These are phyloP conservation scores for Drosophila bunnanda DNA, from an alignment of 2,888 invertebrate genomes.

Conservation along the genomic window DNA sequence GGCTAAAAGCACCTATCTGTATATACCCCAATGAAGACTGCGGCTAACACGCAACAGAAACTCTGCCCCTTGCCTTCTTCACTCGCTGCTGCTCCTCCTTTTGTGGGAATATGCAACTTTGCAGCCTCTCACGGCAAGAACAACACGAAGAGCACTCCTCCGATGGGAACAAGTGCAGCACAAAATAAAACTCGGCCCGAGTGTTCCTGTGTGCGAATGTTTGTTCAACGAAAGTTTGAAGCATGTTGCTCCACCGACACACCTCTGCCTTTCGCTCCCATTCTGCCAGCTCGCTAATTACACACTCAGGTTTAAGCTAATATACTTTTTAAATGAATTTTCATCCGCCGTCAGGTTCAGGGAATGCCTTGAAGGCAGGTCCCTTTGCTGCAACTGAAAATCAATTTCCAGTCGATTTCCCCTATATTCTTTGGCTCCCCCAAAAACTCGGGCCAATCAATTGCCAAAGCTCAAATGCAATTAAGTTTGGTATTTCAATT, in stretches of 20 bases:
- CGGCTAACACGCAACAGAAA: constrained; percentile 18
- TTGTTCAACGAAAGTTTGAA: constrained; percentile 24
- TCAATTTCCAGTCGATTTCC: constrained; percentile 72
- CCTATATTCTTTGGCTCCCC: constrained; percentile 19
- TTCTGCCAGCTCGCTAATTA: constrained; percentile 41
- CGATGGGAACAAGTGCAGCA: constrained; percentile 32
- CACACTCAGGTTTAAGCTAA: constrained; percentile 31
- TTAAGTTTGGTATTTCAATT: constrained; percentile 24
- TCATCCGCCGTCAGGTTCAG: constrained; percentile 29
- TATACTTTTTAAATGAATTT: constrained; percentile 31
- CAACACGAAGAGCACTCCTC: constrained; percentile 51
- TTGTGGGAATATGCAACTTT: constrained; percentile 29
- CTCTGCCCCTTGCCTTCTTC: constrained; percentile 26
- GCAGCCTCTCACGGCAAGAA: constrained; percentile 45
- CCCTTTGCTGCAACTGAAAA: constrained; percentile 60
- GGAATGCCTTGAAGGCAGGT: background rate
- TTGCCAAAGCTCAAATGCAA: constrained; percentile 44
- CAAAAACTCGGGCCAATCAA: constrained; percentile 14
- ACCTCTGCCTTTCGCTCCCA: background rate
- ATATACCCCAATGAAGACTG: constrained; percentile 18
- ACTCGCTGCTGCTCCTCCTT: constrained; percentile 1
- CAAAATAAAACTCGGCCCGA: constrained; percentile 29
- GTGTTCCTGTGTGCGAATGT: constrained; percentile 15
- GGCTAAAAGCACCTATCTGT: background rate
- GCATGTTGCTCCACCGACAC: background rate